phyloP scores from a whole-genome alignment of 1,140 invertebrate genomes.

The Saxidomus purpurata region DNA sequence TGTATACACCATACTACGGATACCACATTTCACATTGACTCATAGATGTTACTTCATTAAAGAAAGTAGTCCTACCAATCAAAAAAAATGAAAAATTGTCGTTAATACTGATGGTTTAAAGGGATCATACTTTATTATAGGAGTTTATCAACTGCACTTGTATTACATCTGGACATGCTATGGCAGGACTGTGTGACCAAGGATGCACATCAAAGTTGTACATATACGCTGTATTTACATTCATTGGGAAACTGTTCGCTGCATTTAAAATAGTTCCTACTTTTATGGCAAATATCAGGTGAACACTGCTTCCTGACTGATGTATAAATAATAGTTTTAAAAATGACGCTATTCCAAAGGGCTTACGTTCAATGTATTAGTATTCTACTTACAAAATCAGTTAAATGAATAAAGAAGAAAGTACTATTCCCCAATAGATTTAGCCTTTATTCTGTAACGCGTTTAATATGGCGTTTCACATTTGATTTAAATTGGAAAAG shows the following conservation, averaged over 20 bases:
- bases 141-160: conserved; percentile 64
- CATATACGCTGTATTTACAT: conserved; percentile 61
- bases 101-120: too few relatives aligned
- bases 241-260: conserved; percentile 61
- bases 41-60: too few relatives aligned
- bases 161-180: conserved; percentile 63
- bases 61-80: too few relatives aligned
- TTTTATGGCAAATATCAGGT: conserved; percentile 75
- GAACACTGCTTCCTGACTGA: neutral
- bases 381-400: too few relatives aligned
- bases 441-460: too few relatives aligned
- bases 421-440: too few relatives aligned
- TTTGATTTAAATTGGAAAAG: neutral
- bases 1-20: neutral
- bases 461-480: neutral
- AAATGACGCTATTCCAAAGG: too few relatives aligned
- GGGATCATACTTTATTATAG: neutral
- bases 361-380: too few relatives aligned
- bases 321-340: too few relatives aligned
- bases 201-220: conserved; percentile 68
- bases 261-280: conserved; percentile 68
- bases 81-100: neutral
- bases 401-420: too few relatives aligned
- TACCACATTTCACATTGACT: neutral
- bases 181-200: conserved; percentile 70